Evolutionary conservation across 2,797 vertebrate species (phyloP), one percentile per base, ranked within the genome.

Genomic region (Notolepis coatsorum): DNA sequence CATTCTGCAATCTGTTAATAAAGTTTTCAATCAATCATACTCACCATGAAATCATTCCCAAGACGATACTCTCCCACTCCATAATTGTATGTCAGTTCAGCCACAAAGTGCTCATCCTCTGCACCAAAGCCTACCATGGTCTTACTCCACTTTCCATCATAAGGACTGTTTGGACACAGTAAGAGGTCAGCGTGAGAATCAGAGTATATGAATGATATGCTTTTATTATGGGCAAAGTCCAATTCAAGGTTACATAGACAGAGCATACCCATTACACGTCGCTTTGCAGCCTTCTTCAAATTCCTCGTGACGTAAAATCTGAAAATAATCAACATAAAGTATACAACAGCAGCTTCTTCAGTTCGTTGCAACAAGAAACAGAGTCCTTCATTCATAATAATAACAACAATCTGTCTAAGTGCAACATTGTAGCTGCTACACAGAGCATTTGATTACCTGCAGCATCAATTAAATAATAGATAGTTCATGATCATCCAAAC

Each of bases 61-160:
- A 97, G 93, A 2, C 84, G 89, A 82, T 99, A 98, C 42, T 95
- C 93, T 52, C 95, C 96, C 0, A 99, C 84, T 1, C 96, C 97
- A 2, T 99, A 99, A 81, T 99, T 99, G 79, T 99, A 99, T 4
- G 98, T 99, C 70, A 99, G 75, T 21, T 99, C 97, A 45, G 94
- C 93, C 5, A 99, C 98, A 80, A 99, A 99, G 83, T 99, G 96
- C 12, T 92, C 75, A 51, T 97, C 94, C 68, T 99, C 98, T 43
- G 96, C 90, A 15, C 98, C 97, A 1, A 93, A 99, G 9, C 98
- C 98, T 69, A 99, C 93, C 98, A 99, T 99, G 0, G 97, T 99
- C 90, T 99, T 99, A 89, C 98, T 99, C 98, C 98, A 99, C 54
- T 94, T 99, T 12, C 96, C 97, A 86, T 99, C 97, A 37, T 99